Percentiles rank a stretch among this genome's conserved stretches.
Conservation (phyloP, 2,888 invertebrate species). For the Hemistola chrysoprasaria region DNA sequence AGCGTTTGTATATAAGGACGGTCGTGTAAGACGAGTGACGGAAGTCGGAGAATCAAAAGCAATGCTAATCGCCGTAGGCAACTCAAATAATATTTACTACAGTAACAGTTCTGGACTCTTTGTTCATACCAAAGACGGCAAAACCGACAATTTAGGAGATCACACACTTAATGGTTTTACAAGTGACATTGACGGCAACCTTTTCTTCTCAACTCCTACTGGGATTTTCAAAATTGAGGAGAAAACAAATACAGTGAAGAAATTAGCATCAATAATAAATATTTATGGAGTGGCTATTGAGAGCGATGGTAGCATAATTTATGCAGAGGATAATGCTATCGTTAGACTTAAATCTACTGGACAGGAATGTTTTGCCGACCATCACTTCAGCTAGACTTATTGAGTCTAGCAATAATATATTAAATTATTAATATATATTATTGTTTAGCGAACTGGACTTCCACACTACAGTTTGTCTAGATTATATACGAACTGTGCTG, state of each 20-base stretch:
- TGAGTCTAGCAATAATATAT: no score
- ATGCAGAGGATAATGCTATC: conserved; percentile 35
- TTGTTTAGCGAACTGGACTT: no score
- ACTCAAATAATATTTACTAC: conserved; percentile 35
- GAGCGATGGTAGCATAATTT: conserved; percentile 38
- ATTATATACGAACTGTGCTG: no score
- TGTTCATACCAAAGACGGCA: conserved; percentile 23
- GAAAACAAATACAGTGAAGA: conserved; percentile 16
- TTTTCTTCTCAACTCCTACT: conserved; percentile 38
- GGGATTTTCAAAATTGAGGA: conserved; percentile 34
- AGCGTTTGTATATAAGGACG: conserved; percentile 36
- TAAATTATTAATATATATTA: no score
- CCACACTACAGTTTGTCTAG: no score
- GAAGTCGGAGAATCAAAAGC: conserved; percentile 34
- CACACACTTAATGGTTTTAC: conserved; percentile 36
- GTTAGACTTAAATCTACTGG: conserved; percentile 35
- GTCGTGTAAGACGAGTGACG: conserved; percentile 25
- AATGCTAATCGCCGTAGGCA: conserved; percentile 39
- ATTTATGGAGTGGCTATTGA: conserved; percentile 39
- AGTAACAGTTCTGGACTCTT: conserved; percentile 46
- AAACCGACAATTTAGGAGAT: conserved; percentile 20
- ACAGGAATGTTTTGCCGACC: conserved; percentile 17
- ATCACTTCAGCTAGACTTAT: no score
- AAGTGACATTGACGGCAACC: conserved; percentile 37
- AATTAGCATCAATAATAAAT: conserved; percentile 27